phyloP scores from a whole-genome alignment of 2,113 vertebrate species.

The Heterotilapia buettikoferi region DNA sequence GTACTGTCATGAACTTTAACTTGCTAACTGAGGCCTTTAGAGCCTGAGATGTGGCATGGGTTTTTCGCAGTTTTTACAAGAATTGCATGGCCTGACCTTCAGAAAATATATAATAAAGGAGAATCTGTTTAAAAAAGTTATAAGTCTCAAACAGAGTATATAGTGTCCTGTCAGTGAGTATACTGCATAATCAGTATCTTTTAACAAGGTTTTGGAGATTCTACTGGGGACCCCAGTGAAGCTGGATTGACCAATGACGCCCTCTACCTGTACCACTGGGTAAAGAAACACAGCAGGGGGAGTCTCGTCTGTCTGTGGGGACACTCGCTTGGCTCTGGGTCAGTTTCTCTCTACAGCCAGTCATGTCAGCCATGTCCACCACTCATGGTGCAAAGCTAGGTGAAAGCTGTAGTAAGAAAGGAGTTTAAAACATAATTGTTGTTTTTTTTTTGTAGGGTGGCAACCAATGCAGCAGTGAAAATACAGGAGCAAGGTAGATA shows the following conservation, averaged over 20 bases:
- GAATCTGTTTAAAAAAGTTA: neutral
- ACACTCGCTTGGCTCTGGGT: constrained; percentile 85
- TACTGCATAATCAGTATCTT: neutral
- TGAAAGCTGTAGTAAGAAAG: neutral
- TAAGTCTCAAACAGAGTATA: neutral
- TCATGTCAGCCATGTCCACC: neutral
- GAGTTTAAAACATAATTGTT: neutral
- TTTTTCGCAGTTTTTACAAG: neutral
- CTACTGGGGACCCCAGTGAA: constrained; percentile 78
- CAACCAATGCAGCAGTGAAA: constrained; percentile 76
- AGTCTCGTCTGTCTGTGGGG: constrained; percentile 80
- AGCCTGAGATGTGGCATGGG: accelerated
- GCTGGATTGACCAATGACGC: constrained; percentile 76
- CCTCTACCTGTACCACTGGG: constrained; percentile 80
- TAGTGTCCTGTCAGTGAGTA: neutral
- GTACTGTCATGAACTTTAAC: neutral
- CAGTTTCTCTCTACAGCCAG: neutral
- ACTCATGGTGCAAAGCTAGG: neutral
- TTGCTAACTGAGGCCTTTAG: neutral
- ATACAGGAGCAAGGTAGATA: constrained; percentile 78
- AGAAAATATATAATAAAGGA: neutral
- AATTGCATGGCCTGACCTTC: neutral
- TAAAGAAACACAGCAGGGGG: constrained; percentile 60
- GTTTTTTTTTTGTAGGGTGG: constrained; percentile 68
- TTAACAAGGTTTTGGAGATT: constrained; percentile 80